These are phyloP conservation scores for Potamarius usumacintae DNA, from an alignment of 2,113 vertebrate species.

Conservation along the genomic window DNA sequence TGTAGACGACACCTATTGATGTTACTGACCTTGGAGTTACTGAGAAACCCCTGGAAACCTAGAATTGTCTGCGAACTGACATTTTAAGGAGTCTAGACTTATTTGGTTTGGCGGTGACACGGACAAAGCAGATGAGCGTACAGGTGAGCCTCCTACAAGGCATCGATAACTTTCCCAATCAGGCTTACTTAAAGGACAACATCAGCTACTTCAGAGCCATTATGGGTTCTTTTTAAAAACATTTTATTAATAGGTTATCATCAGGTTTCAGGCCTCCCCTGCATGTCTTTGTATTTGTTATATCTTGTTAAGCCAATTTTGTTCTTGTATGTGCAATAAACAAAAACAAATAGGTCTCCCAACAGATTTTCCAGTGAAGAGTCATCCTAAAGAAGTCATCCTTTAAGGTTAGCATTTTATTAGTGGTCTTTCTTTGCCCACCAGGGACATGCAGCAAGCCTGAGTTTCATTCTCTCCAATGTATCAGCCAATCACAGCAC, in stretches of 20 bases:
- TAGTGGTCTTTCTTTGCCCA: not conserved
- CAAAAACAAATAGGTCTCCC: not conserved
- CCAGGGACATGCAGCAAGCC: constrained; percentile 63
- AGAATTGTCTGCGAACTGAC: not conserved
- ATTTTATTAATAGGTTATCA: not conserved
- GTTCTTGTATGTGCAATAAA: too few relatives aligned
- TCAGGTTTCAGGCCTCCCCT: too few relatives aligned
- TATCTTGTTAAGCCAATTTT: too few relatives aligned
- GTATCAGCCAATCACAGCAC: constrained; percentile 14
- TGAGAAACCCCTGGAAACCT: not conserved
- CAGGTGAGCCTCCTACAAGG: not conserved
- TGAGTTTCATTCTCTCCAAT: constrained; percentile 6
- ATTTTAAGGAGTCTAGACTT: not conserved
- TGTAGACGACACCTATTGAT: not conserved
- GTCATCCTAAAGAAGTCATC: constrained; percentile 25
- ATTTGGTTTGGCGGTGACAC: not conserved
- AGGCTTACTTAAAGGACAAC: constrained; percentile 48
- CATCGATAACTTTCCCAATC: not conserved
- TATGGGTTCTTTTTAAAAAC: not conserved
- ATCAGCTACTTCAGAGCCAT: not conserved
- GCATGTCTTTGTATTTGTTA: too few relatives aligned
- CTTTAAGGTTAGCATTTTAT: constrained; percentile 54
- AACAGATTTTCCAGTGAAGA: not conserved
- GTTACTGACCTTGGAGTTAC: not conserved
- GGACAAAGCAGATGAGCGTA: not conserved